Evolutionary conservation across 1,140 invertebrate species (phyloP).

Genomic region (Lutraria rhynchaena): DNA sequence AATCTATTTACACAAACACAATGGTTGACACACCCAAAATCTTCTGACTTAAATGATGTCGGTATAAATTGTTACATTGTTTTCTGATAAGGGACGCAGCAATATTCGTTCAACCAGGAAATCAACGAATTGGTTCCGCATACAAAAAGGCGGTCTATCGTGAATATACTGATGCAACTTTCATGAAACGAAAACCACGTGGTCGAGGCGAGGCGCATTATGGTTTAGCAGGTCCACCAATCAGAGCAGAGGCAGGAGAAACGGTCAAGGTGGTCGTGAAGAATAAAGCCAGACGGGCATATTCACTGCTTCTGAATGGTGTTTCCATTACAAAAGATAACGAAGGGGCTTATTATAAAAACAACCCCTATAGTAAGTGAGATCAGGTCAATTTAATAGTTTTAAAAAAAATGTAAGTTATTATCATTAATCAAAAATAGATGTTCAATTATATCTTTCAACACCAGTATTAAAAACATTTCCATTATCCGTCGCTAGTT

Average conservation of each 20-base stretch:
- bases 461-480: too few species aligned
- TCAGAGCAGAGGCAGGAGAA: conserved; percentile 74
- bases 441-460: too few species aligned
- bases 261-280: conserved; percentile 69
- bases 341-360: conserved; percentile 69
- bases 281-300: conserved; percentile 68
- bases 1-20: too few species aligned
- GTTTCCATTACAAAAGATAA: conserved; percentile 62
- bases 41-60: too few species aligned
- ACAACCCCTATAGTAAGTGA: not conserved
- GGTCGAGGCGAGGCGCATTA: conserved; percentile 61
- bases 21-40: too few species aligned
- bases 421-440: too few species aligned
- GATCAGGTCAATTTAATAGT: too few species aligned
- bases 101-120: not conserved
- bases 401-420: too few species aligned
- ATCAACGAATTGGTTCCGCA: conserved; percentile 70
- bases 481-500: too few species aligned
- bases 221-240: conserved; percentile 74
- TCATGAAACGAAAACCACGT: conserved; percentile 27
- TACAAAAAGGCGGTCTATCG: conserved; percentile 73
- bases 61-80: too few species aligned
- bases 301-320: conserved; percentile 73
- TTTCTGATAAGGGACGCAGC: not conserved
- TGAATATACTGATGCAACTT: conserved; percentile 72